Base-by-base conservation (phyloP, 1,140 invertebrate species). In the Drosophila nigrodunni region DNA sequence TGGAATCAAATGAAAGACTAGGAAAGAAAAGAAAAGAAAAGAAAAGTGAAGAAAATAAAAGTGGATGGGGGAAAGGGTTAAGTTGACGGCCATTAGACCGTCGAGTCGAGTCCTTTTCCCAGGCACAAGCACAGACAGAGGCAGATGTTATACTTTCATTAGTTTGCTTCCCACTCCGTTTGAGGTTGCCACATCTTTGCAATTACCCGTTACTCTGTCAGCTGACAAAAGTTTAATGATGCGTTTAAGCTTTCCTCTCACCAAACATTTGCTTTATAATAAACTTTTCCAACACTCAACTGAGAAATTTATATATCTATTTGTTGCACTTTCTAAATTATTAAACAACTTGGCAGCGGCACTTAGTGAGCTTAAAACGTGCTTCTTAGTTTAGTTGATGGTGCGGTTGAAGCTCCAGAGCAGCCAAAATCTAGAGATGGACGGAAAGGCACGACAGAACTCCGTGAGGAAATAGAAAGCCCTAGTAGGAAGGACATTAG, bases 181-280 rank as follows among this genome's bases (percentile, higher is more conserved):
- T 82, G 73, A 74, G 73, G 79, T 66, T 77, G 68, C 68, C 82
- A 74, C 76, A 79, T 73, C 64, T 70, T 55, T 67, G 57, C 52
- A 44, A 39, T 43, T 57, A 44, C 61, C 39, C 34, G 41, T 64
- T 43, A 58, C 66, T 66, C 59, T 69, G 73, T 50, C 60, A 82
- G 67, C 72, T 83, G 85, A 80, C 83, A 83, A 89, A 89, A 88
- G 86, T 87, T 90, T 90, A 90, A 90, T 90, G 86, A 90, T 90
- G 86, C 86, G 78, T 72, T 90, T 80, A 85, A 90, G 78, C 79
- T 68, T 60, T 49, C 30, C 34, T 18, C 47, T 41, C n/a, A 21
- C 60, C 34, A 41, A 50, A 34, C 50, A 44, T 30, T 62, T 60
- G 52, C 52, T 34, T 37, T 55, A 25, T 57, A 57, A 47, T 60